Conservation (phyloP, 2,888 invertebrate species). For the Apamea epomidion region DNA sequence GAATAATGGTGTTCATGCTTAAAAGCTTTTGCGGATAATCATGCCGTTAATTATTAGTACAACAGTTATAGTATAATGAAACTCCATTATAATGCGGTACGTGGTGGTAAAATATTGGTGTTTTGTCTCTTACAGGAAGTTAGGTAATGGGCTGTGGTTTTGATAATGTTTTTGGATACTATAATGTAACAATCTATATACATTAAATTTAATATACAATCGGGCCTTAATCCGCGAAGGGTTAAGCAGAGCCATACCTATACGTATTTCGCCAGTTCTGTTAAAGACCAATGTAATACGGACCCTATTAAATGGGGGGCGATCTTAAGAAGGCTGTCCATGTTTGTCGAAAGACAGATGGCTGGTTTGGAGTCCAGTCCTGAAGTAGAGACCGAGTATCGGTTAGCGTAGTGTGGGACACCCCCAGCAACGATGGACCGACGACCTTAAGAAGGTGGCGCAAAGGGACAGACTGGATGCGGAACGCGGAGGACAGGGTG, state of each 20-base stretch:
- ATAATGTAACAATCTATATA: background rate
- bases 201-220: background rate
- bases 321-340: background rate
- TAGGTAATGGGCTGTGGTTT: conserved; percentile 31
- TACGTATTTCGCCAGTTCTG: background rate
- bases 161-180: conserved; percentile 30
- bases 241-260: background rate
- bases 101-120: conserved; percentile 59
- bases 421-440: no score
- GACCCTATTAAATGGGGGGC: background rate
- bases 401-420: no score
- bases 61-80: conserved; percentile 74
- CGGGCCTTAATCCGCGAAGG: background rate
- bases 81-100: conserved; percentile 68
- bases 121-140: conserved; percentile 45
- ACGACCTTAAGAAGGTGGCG: no score
- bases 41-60: conserved; percentile 79
- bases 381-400: no score
- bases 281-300: background rate
- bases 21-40: conserved; percentile 85
- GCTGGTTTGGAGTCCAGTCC: no score
- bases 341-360: no score
- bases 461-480: no score
- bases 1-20: conserved; percentile 77
- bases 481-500: no score